Evolutionary conservation across 2,797 vertebrate species (phyloP).

Genomic region (Chelon labrosus): DNA sequence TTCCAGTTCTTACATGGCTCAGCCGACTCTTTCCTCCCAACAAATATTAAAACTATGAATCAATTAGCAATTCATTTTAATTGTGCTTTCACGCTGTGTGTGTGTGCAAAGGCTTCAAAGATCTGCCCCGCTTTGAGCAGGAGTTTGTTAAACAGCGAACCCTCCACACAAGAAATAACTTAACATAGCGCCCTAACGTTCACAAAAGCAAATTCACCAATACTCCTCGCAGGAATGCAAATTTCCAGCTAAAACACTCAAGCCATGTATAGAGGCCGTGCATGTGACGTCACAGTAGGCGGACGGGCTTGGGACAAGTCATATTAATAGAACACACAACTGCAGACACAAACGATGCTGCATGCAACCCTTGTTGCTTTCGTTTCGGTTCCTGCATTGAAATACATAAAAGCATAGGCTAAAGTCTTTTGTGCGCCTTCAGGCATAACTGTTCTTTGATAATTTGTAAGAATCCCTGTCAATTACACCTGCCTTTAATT

Average conservation of each 20-base stretch:
- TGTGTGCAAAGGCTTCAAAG: neutral
- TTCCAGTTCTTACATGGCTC: slow-evolving; percentile 2
- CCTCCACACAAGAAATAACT: neutral
- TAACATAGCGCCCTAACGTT: neutral
- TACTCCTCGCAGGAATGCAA: neutral
- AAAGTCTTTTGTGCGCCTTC: too few species aligned
- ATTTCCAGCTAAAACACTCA: neutral
- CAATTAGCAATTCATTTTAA: slow-evolving; percentile 1
- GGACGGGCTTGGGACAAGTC: too few species aligned
- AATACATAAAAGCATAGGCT: too few species aligned
- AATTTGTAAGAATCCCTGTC: too few species aligned
- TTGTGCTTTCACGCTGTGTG: neutral
- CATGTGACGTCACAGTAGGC: too few species aligned
- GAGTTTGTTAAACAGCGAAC: neutral
- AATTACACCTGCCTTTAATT: too few species aligned
- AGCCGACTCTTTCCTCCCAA: slow-evolving; percentile 2
- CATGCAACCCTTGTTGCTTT: too few species aligned
- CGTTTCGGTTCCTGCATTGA: too few species aligned
- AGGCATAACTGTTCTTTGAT: too few species aligned
- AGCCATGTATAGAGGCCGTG: too few species aligned
- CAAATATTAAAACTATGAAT: slow-evolving; percentile 6
- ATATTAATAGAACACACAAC: too few species aligned
- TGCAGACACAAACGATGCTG: too few species aligned
- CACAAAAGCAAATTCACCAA: neutral
- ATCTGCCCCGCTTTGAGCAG: slow-evolving; percentile 4